These are phyloP conservation scores for Drosophila biarmipes DNA, from an alignment of 1,140 invertebrate genomes.

Conservation along the genomic window DNA sequence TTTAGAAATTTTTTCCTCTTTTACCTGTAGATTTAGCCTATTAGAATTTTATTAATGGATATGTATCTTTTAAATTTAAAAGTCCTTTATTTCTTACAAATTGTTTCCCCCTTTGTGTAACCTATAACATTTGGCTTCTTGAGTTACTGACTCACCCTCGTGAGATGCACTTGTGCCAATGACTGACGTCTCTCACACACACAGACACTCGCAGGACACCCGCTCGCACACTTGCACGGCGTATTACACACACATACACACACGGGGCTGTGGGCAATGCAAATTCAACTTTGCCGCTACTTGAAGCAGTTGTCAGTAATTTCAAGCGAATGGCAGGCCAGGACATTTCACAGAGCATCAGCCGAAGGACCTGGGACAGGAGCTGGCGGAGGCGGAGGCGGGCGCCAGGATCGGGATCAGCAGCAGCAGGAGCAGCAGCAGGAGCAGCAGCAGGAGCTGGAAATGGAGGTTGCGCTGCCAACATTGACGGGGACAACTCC, in stretches of 20 bases:
- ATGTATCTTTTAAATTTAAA: too few species aligned
- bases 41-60: neutral
- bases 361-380: conserved; percentile 13
- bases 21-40: too few species aligned
- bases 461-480: conserved; percentile 28
- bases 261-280: conserved; percentile 49
- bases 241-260: conserved; percentile 10
- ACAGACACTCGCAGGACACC: conserved; percentile 16
- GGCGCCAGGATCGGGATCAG: conserved; percentile 24
- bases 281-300: conserved; percentile 59
- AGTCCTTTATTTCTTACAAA: neutral
- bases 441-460: neutral
- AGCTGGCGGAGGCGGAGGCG: conserved; percentile 2
- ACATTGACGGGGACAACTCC: conserved; percentile 45
- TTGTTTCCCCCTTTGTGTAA: neutral
- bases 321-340: conserved; percentile 46
- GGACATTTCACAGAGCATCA: conserved; percentile 38
- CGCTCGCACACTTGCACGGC: conserved; percentile 5
- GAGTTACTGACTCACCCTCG: conserved; percentile 32
- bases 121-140: neutral
- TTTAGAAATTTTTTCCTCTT: neutral
- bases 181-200: conserved; percentile 55
- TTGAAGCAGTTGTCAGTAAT: conserved; percentile 66
- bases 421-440: conserved; percentile 7
- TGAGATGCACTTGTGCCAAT: conserved; percentile 68